phyloP scores from a whole-genome alignment of 2,113 vertebrate species.

The human (Homo sapiens) region GRCh38 chr3:35247001-35247500 shows the following conservation, averaged over 20 bases:
- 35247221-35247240: neutral
- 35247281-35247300: neutral
- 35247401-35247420: neutral
- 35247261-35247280: neutral
- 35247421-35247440: neutral
- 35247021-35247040: neutral
- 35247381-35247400: neutral
- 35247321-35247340: neutral
- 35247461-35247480: neutral
- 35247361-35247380: neutral
- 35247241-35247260: fast-evolving
- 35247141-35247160: neutral
- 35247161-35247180: neutral
- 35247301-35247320: neutral
- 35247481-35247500: neutral
- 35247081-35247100: neutral
- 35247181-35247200: neutral
- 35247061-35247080: neutral
- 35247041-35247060: neutral
- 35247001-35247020: neutral
- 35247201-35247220: neutral
- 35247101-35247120: neutral
- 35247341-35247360: neutral
- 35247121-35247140: neutral
- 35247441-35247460: neutral